Evolutionary conservation across 2,797 vertebrate genomes (phyloP), one percentile per base, ranked within the genome.

Genomic region (Mareca penelope): DNA sequence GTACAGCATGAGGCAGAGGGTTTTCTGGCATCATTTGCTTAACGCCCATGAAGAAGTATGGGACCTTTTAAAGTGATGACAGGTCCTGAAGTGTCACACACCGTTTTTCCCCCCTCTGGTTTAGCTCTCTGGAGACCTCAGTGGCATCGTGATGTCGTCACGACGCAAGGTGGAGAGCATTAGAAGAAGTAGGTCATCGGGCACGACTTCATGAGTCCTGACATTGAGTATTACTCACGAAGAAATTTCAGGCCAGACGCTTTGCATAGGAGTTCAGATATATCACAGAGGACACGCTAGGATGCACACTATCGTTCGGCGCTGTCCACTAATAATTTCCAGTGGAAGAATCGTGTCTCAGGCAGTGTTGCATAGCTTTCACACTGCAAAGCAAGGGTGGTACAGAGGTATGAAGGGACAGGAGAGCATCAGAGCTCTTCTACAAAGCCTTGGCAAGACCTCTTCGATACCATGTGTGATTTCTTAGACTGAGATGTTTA

Each of bases 261-360:
- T 97, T 92, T 94, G 85, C 89, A 94, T 57, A 78, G 88, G 52
- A 88, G 78, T 85, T 95, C 2, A 85, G 80, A 85, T 73, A 24
- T 42, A 71, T 28, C 0, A 0, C 72, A 87, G 76, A 88, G 64
- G 67, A 90, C 0, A 1, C 0, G 0, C 77, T 84, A 61, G 79
- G 87, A 81, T 84, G 89, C 57, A 1, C 83, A 59, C 50, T 90
- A 29, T 77, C 67, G 53, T 94, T 92, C 68, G 89, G 11, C 56
- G 46, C 50, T 23, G 46, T 93, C 93, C 91, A 73, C 83, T 93
- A 40, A 91, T 82, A 84, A 95, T 96, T 96, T 95, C 94, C 91
- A 94, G 29, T 37, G 90, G 80, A 91, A 93, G 22, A 90, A 88
- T 44, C 4, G 0, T 73, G 42, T 60, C 70, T 80, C 42, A 55